Evolutionary conservation across 2,888 invertebrate species (phyloP).

Genomic region (Dasypolia templi): DNA sequence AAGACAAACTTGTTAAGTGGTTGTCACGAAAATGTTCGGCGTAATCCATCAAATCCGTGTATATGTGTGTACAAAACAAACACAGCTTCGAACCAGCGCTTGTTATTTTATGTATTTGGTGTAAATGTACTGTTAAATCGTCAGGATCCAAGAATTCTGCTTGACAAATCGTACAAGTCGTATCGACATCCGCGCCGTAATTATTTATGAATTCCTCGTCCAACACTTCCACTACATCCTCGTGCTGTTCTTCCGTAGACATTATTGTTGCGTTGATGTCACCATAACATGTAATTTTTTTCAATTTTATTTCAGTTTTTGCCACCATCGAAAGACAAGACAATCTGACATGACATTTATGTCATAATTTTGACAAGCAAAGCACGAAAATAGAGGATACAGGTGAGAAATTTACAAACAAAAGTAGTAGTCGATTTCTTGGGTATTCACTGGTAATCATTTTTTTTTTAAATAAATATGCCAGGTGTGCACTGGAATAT

Average conservation of each 20-base stretch:
- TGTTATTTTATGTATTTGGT: slow-evolving; percentile 74
- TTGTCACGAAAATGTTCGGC: slow-evolving; percentile 76
- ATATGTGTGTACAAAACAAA: slow-evolving; percentile 72
- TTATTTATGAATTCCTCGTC: slow-evolving; percentile 33
- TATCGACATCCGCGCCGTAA: slow-evolving; percentile 44
- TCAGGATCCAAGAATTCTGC: slow-evolving; percentile 80
- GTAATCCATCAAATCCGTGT: slow-evolving; percentile 71
- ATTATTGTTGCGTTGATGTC: slow-evolving; percentile 35
- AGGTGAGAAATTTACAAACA: neutral
- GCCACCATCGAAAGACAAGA: neutral
- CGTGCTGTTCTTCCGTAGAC: slow-evolving; percentile 39
- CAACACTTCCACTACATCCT: slow-evolving; percentile 35
- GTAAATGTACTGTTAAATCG: slow-evolving; percentile 77
- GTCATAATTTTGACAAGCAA: slow-evolving; percentile 26
- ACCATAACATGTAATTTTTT: slow-evolving; percentile 12
- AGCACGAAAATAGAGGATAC: neutral
- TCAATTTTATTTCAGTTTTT: neutral
- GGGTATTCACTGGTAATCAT: fast-evolving
- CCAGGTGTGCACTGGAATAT: neutral
- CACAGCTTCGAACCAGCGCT: slow-evolving; percentile 64
- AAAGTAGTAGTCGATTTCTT: slow-evolving; percentile 21
- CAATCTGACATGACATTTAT: neutral
- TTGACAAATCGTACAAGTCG: slow-evolving; percentile 57
- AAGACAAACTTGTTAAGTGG: slow-evolving; percentile 72
- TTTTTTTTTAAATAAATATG: neutral